Percentiles rank a stretch among this genome's conserved stretches.
These are phyloP conservation scores for Trichomycterus rosablanca DNA, from an alignment of 2,113 vertebrate genomes.

Conservation along the genomic window DNA sequence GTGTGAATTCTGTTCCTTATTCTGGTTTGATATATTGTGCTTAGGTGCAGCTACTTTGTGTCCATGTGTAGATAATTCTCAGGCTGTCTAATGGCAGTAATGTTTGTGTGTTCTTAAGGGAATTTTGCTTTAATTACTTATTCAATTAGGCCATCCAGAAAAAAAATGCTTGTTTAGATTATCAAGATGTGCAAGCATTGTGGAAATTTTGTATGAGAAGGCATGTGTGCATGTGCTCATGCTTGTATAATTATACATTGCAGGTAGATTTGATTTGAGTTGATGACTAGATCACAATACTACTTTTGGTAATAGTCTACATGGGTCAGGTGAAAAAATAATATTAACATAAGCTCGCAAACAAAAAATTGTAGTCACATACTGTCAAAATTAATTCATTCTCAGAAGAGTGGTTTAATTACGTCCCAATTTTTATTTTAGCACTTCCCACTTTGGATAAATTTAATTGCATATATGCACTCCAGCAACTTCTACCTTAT, in stretches of 20 bases:
- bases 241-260: not conserved
- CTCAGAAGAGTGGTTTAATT: no score
- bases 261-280: no score
- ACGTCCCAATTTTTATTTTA: no score
- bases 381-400: no score
- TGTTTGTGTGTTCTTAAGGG: not conserved
- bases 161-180: slow-evolving; percentile 8
- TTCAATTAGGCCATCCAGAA: slow-evolving; percentile 3
- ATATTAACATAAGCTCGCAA: no score
- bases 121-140: not conserved
- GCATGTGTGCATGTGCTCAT: not conserved
- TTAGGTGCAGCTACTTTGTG: not conserved
- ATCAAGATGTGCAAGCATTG: not conserved
- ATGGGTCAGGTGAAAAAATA: no score
- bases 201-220: not conserved
- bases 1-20: not conserved
- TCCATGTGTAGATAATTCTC: slow-evolving; percentile 7
- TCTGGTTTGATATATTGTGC: not conserved
- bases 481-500: no score
- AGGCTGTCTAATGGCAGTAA: not conserved
- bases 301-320: no score
- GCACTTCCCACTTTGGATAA: no score
- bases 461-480: no score
- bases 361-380: no score
- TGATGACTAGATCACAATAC: no score